Base-by-base conservation (phyloP, 2,797 vertebrate species). In the Siniperca undulata region DNA sequence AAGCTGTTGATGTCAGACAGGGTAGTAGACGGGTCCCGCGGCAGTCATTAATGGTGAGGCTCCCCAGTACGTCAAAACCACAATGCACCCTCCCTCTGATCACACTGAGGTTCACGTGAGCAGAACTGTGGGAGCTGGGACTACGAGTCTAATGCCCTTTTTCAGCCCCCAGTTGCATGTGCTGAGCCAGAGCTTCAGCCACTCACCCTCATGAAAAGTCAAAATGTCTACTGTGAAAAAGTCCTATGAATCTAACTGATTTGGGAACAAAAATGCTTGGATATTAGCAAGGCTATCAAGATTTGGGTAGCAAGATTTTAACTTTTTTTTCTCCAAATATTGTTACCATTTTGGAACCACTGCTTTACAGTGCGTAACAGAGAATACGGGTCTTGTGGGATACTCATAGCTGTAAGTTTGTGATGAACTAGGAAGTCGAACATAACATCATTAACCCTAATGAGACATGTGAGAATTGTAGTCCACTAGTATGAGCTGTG, bases 101-200 rank as follows among this genome's bases (percentile, higher is more conserved):
- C 80, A 80, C 62, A 62, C n/a, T 30, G 12, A 56, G 44, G 30
- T 50, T 75, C 65, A 82, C 14, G 16, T 74, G 68, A 76, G 55
- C 36, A 58, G 34, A 81, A 72, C 42, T 13, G 52, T 27, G 72
- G 69, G 72, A 86, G 59, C 56, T 50, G 20, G 24, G 34, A 62
- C 6, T 7, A 3, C 16, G n/a, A 10, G 10, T 79, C 36, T 66
- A 66, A 50, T 74, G 27, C 42, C 24, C 30, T 48, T 65, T 16
- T 62, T 53, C 40, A 44, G 2, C 17, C 24, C 61, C 7, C 24
- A 17, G 60, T 46, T 4, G 34, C 30, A 64, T 30, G 34, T 14
- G 14, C 58, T 73, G 52, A 52, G n/a, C 52, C 13, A 53, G 34
- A 71, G 36, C 34, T 62, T 74, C 38, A 52, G 65, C 58, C 53